Evolutionary conservation across 2,113 vertebrate species (phyloP).

Genomic region (Dipodomys merriami): DNA sequence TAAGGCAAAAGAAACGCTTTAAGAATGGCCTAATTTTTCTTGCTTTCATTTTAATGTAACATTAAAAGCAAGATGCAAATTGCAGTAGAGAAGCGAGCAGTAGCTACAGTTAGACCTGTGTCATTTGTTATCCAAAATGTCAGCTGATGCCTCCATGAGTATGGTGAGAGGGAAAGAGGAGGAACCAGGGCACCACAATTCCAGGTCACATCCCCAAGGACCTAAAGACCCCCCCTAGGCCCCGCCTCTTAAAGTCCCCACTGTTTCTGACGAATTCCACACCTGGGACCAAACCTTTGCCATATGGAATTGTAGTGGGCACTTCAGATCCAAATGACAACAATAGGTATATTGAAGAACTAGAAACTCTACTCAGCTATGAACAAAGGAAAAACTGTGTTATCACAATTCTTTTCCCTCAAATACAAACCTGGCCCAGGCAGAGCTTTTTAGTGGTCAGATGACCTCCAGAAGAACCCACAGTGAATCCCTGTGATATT

Average conservation of each 20-base stretch:
- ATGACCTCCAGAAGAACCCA: neutral
- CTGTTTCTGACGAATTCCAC: neutral
- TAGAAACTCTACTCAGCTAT: neutral
- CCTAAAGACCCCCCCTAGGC: neutral
- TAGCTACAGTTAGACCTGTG: neutral
- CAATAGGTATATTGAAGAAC: neutral
- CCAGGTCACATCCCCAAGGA: neutral
- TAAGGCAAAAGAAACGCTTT: neutral
- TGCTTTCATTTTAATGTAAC: slow-evolving; percentile 19
- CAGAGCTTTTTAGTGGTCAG: neutral
- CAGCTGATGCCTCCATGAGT: too few species aligned
- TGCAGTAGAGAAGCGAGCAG: neutral
- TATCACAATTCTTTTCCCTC: fast-evolving
- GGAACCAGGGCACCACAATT: neutral
- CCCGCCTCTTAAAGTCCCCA: neutral
- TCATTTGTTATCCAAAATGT: neutral
- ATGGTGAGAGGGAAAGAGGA: neutral
- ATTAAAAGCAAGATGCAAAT: neutral
- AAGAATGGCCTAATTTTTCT: neutral
- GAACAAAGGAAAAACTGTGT: neutral
- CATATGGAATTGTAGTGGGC: neutral
- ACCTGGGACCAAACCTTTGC: neutral
- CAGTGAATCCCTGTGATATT: neutral
- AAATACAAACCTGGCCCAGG: neutral
- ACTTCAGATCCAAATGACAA: neutral